A percentile compares a stretch with the other conserved stretches of the same genome.
Evolutionary conservation across 2,888 invertebrate species (phyloP).

Genomic region (Eristalis intricaria): DNA sequence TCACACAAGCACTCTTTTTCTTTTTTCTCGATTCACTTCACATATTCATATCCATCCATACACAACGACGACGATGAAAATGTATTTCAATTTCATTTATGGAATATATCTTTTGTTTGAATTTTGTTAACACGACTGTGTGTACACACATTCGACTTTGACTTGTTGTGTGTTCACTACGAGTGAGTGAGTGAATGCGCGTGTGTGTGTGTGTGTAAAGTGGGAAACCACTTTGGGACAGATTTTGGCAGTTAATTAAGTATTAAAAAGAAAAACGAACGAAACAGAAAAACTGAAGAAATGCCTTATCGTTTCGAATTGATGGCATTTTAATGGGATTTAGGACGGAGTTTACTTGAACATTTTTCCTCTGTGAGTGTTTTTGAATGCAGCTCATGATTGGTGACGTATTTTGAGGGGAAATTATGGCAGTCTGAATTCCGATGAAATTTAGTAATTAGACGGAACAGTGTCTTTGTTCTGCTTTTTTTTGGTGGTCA

Average conservation of each 20-base stretch:
- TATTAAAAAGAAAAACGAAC: constrained; percentile 14
- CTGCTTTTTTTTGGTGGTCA: no score
- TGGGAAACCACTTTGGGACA: constrained; percentile 56
- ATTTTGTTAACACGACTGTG: constrained; percentile 13
- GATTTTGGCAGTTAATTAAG: constrained; percentile 61
- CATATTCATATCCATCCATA: no score
- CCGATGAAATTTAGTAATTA: no score
- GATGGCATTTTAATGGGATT: constrained; percentile 55
- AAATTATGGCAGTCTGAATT: not conserved
- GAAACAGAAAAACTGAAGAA: not conserved
- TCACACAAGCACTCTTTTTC: no score
- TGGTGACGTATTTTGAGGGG: not conserved
- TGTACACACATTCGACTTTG: not conserved
- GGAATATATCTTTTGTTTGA: constrained; percentile 47
- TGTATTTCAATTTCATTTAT: constrained; percentile 38
- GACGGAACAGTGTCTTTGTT: no score
- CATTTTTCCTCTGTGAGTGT: not conserved
- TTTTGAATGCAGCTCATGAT: constrained; percentile 1
- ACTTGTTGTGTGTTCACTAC: not conserved
- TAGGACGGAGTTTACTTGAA: constrained; percentile 4
- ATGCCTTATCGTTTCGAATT: constrained; percentile 36
- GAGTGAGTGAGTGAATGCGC: not conserved
- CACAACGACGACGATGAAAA: not conserved
- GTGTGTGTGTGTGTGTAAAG: constrained; percentile 4
- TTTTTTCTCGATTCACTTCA: no score